These are phyloP conservation scores for Cheilosia impressa DNA, from an alignment of 2,888 invertebrate genomes.

Conservation along the genomic window DNA sequence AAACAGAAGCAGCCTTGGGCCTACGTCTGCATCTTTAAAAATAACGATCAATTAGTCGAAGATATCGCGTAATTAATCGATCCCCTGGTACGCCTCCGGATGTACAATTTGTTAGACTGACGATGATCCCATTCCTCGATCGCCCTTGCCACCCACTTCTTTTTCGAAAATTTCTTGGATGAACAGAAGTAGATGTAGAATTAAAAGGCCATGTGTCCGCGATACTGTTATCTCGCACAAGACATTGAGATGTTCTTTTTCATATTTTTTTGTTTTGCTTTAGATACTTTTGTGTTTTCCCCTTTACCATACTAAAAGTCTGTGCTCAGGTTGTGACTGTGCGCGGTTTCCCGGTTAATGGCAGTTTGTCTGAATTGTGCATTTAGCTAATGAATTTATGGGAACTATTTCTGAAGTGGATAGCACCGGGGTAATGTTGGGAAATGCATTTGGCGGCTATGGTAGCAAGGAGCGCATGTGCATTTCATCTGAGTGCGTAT, in stretches of 20 bases:
- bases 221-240: conserved; percentile 65
- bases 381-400: conserved; percentile 73
- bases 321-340: conserved; percentile 50
- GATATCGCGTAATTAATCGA: conserved; percentile 76
- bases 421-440: conserved; percentile 56
- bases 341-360: conserved; percentile 58
- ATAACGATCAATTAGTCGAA: conserved; percentile 76
- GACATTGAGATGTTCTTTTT: conserved; percentile 60
- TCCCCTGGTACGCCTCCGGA: conserved; percentile 39
- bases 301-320: conserved; percentile 28
- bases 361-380: conserved; percentile 60
- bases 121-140: conserved; percentile 68
- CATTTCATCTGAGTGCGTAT: conserved; percentile 31
- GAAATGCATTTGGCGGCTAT: conserved; percentile 66
- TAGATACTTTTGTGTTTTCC: conserved; percentile 60
- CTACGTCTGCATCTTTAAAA: conserved; percentile 47
- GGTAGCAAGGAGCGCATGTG: conserved; percentile 54
- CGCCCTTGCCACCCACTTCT: conserved; percentile 71
- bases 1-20: conserved; percentile 29
- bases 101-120: conserved; percentile 69
- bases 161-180: conserved; percentile 43
- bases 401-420: conserved; percentile 69
- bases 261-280: conserved; percentile 31
- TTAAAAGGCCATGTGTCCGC: conserved; percentile 72
- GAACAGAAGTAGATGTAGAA: conserved; percentile 37